These are phyloP conservation scores for Cisticola juncidis DNA, from an alignment of 2,113 vertebrate genomes.

Conservation along the genomic window DNA sequence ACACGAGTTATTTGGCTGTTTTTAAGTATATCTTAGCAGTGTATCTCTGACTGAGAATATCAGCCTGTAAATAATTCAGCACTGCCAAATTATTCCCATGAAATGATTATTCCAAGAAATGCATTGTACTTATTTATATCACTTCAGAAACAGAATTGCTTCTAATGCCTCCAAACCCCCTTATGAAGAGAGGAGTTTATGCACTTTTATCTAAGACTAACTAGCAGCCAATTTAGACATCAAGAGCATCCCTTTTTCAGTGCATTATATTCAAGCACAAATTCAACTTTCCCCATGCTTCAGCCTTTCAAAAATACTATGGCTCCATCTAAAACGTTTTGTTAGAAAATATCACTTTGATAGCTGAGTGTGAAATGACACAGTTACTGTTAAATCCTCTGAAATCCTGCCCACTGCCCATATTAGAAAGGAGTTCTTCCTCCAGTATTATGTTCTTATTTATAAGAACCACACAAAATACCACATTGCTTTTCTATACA, in stretches of 20 bases:
- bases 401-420: not conserved
- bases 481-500: not conserved
- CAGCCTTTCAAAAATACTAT: not conserved
- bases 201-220: not conserved
- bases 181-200: not conserved
- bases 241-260: not conserved
- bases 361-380: not conserved
- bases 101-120: not conserved
- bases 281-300: not conserved
- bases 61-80: not conserved
- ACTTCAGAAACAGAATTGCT: not conserved
- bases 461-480: not conserved
- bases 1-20: not conserved
- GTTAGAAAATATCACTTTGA: not conserved
- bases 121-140: not conserved
- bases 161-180: not conserved
- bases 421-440: not conserved
- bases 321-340: not conserved
- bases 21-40: not conserved
- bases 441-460: not conserved
- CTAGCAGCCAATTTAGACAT: not conserved
- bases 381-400: not conserved
- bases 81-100: not conserved
- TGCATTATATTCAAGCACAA: not conserved
- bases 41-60: not conserved